A percentile compares a stretch with the other conserved stretches of the same genome.
phyloP scores from a whole-genome alignment of 2,888 invertebrate species.

The Aleiodes leptofemur region DNA sequence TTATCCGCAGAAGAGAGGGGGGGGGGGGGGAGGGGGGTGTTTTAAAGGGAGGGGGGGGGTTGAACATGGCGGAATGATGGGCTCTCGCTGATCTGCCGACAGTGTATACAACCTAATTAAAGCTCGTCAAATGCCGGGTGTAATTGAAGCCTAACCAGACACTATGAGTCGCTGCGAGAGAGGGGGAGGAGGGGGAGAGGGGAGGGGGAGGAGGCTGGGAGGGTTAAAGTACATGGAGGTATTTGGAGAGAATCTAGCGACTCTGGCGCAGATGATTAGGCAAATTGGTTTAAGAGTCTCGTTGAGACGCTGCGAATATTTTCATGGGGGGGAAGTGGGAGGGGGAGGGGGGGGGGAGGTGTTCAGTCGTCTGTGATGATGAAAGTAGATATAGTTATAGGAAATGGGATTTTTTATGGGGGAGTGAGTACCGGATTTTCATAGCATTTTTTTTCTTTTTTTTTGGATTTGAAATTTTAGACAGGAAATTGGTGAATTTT shows the following conservation, averaged over 20 bases:
- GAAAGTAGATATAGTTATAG: neutral
- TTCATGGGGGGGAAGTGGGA: neutral
- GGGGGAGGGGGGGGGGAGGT: too few relatives aligned
- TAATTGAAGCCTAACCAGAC: constrained; percentile 64
- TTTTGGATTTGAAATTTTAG: too few relatives aligned
- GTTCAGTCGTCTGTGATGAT: neutral
- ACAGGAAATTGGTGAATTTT: too few relatives aligned
- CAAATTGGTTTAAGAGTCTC: constrained; percentile 24
- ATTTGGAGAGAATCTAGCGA: neutral
- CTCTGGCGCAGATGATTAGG: constrained; percentile 25
- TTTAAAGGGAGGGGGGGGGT: neutral
- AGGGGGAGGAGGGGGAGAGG: neutral
- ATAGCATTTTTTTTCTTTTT: too few relatives aligned
- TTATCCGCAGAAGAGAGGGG: too few relatives aligned
- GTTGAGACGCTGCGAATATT: neutral
- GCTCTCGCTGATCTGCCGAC: constrained; percentile 51
- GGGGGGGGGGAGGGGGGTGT: too few relatives aligned
- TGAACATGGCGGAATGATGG: constrained; percentile 3
- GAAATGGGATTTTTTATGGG: neutral
- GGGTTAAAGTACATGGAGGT: neutral
- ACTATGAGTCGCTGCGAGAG: constrained; percentile 42
- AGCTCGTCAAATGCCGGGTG: constrained; percentile 63
- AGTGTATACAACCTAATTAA: constrained; percentile 63
- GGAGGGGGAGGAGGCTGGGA: neutral
- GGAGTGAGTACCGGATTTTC: too few relatives aligned